Base-by-base conservation (phyloP, 2,888 invertebrate species). In the Drepanosiphum platanoidis region DNA sequence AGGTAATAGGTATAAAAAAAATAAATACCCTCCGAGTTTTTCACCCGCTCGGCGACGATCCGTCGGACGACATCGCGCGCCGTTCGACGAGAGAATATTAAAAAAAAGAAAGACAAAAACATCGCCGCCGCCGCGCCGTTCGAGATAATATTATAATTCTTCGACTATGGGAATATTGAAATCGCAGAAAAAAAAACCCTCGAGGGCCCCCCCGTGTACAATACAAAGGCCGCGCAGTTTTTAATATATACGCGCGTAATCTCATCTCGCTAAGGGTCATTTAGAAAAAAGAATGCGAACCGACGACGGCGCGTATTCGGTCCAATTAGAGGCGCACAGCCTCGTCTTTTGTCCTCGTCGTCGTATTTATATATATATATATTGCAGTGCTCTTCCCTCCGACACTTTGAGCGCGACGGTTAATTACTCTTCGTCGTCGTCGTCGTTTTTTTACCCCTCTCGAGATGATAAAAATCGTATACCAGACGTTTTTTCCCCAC, bases 241-340 rank as follows among this genome's bases (percentile, higher is more conserved):
- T 68, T 52, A 66, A 66, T 66, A 66, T 36, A 61, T 70, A 34
- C 34, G 34, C 18, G 15, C 46, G 13, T 83, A 77, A 70, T 77
- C 36, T 68, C 84, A 22, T 84, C 39, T 75, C 68, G 68, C 58
- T 39, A 77, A 77, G 75, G 84, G 84, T 77, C 84, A 58, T 84
- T 77, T 68, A 39, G n/a, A n/a, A 68, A 77, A 77, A 58, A 18
- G 15, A 77, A 32, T 4, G 46, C 15, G 74, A 64, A 18, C 7
- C n/a, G n/a, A n/a, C n/a, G n/a, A n/a, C n/a, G 46, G 74, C 77
- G 39, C 58, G 46, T 83, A 66, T 84, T 84, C 39, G 36, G 52
- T 68, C 74, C 74, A 83, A 83, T 83, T 83, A 83, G 74, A 22
- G 46, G 15, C 1, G 34, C 46, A n/a, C 70, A 34, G 70, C 13